Percentiles rank a stretch among this genome's conserved stretches.
These are phyloP conservation scores for Phymatocera aterrima DNA, from an alignment of 2,888 invertebrate genomes.

Conservation along the genomic window DNA sequence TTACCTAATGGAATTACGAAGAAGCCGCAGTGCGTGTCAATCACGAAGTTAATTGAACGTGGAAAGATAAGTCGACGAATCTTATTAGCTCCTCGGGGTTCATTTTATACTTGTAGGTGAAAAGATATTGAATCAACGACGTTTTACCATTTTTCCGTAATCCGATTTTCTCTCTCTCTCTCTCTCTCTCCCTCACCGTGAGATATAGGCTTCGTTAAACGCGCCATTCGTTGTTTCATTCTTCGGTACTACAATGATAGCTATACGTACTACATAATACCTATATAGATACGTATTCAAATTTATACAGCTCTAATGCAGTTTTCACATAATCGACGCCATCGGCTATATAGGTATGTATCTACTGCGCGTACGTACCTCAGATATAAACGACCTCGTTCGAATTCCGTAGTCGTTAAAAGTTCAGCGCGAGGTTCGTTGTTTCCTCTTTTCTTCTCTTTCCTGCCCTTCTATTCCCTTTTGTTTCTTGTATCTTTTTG, in stretches of 20 bases:
- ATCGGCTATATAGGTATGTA: too few relatives aligned
- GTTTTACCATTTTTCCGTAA: not conserved
- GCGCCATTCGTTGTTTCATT: not conserved
- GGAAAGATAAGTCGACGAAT: conserved; percentile 37
- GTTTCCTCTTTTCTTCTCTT: not conserved
- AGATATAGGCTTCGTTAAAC: too few relatives aligned
- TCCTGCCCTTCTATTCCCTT: not conserved
- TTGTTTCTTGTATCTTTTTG: not conserved
- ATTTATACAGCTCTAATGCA: not conserved
- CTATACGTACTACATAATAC: not conserved
- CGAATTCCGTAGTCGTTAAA: conserved; percentile 3
- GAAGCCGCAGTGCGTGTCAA: conserved; percentile 38
- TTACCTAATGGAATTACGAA: conserved; percentile 32
- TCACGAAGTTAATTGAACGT: conserved; percentile 39
- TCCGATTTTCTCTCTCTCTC: not conserved
- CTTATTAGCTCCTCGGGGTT: conserved; percentile 16
- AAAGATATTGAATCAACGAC: not conserved
- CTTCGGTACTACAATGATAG: not conserved
- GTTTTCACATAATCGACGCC: too few relatives aligned
- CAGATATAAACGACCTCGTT: not conserved
- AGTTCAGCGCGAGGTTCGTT: not conserved
- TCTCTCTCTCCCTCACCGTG: not conserved
- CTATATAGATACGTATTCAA: not conserved
- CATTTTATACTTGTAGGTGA: not conserved
- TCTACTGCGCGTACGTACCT: not conserved